Evolutionary conservation across 2,888 invertebrate species (phyloP).

Genomic region (Platycheirus rosarum): DNA sequence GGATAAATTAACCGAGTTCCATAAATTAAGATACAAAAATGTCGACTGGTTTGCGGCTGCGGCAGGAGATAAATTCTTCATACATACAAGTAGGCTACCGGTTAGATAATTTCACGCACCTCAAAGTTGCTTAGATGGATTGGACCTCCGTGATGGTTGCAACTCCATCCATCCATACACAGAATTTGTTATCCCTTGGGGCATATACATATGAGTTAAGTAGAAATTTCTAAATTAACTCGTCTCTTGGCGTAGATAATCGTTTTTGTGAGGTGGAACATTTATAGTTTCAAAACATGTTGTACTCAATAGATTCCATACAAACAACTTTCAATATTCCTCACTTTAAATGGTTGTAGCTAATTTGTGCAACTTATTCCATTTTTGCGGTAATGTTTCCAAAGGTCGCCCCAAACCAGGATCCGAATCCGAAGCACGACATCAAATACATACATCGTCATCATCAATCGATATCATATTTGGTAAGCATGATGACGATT

Average conservation of each 20-base stretch:
- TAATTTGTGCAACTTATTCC: slow-evolving; percentile 41
- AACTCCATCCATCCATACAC: slow-evolving; percentile 14
- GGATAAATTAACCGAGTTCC: slow-evolving; percentile 52
- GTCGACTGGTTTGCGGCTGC: slow-evolving; percentile 24
- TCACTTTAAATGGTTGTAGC: slow-evolving; percentile 28
- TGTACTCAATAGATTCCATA: slow-evolving; percentile 22
- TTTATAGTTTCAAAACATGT: slow-evolving; percentile 24
- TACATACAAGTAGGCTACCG: slow-evolving; percentile 58
- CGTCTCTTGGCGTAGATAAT: slow-evolving; percentile 36
- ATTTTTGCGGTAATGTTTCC: slow-evolving; percentile 19
- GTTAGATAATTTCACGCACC: slow-evolving; percentile 51
- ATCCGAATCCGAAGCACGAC: no score
- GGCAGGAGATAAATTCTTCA: slow-evolving; percentile 15
- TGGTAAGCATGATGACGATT: slow-evolving; percentile 38
- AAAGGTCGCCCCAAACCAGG: slow-evolving; percentile 49
- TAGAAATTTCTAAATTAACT: slow-evolving; percentile 68
- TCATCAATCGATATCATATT: slow-evolving; percentile 5
- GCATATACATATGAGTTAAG: slow-evolving; percentile 26
- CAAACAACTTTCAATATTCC: slow-evolving; percentile 50
- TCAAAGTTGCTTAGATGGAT: slow-evolving; percentile 32
- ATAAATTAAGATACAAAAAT: slow-evolving; percentile 47
- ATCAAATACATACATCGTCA: slow-evolving; percentile 34
- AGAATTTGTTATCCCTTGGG: slow-evolving; percentile 42
- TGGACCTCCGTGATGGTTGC: slow-evolving; percentile 52
- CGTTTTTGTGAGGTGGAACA: slow-evolving; percentile 27